Evolutionary conservation across 1,140 invertebrate species (phyloP).

Genomic region (Drosophila eugracilis): DNA sequence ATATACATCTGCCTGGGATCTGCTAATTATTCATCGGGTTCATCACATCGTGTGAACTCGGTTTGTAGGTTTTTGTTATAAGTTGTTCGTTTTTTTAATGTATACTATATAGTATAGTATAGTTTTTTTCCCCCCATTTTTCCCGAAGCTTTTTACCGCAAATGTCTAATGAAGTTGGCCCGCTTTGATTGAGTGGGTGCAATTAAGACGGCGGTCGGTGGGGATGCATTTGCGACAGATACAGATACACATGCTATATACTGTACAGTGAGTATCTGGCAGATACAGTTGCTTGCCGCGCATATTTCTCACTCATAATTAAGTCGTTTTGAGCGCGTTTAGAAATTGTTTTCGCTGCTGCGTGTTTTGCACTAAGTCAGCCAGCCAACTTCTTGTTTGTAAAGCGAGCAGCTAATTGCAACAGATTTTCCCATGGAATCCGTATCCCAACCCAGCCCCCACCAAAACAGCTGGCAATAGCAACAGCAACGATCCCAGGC

Average conservation of each 20-base stretch:
- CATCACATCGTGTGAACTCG: constrained; percentile 74
- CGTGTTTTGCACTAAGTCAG: constrained; percentile 53
- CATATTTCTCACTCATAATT: constrained; percentile 82
- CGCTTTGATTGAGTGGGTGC: constrained; percentile 82
- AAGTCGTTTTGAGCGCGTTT: constrained; percentile 83
- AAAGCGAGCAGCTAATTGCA: constrained; percentile 79
- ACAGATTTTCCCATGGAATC: constrained; percentile 75
- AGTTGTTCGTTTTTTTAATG: constrained; percentile 48
- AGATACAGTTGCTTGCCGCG: constrained; percentile 73
- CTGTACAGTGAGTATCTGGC: too few species aligned
- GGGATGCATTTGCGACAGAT: constrained; percentile 17
- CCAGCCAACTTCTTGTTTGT: constrained; percentile 49
- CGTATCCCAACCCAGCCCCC: constrained; percentile 13
- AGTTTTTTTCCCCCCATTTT: constrained; percentile 29
- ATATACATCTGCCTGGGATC: constrained; percentile 28
- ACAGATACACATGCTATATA: constrained; percentile 14
- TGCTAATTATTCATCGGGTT: constrained; percentile 75
- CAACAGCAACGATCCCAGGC: constrained; percentile 31
- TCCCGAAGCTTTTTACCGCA: constrained; percentile 71
- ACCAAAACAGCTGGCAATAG: constrained; percentile 8
- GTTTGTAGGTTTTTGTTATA: constrained; percentile 78
- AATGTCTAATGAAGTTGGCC: constrained; percentile 83
- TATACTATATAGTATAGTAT: too few species aligned
- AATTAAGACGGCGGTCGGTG: constrained; percentile 50
- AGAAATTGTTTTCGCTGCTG: constrained; percentile 83